A percentile compares a stretch with the other conserved stretches of the same genome.
These are phyloP conservation scores for Sorex maritimensis DNA, from an alignment of 2,797 vertebrate species.

Conservation along the genomic window DNA sequence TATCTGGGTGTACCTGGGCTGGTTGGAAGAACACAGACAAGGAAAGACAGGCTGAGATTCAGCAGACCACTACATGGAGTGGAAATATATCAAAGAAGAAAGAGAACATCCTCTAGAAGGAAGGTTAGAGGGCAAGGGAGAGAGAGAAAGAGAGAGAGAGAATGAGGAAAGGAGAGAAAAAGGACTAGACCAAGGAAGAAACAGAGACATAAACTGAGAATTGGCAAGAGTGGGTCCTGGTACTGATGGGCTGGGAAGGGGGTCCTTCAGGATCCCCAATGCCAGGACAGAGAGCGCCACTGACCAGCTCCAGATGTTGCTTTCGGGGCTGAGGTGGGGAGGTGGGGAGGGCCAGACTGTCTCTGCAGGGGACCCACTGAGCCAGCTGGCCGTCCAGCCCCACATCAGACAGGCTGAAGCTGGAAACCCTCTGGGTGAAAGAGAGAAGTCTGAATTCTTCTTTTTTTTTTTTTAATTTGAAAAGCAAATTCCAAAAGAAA, in stretches of 20 bases:
- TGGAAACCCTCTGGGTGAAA: not conserved
- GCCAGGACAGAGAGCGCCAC: slow-evolving; percentile 66
- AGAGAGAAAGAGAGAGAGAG: not conserved
- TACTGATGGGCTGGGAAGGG: slow-evolving; percentile 9
- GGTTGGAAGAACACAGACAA: not conserved
- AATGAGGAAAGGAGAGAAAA: not conserved
- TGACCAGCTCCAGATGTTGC: slow-evolving; percentile 62
- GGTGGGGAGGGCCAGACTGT: not conserved
- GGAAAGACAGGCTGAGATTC: not conserved
- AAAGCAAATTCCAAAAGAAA: not conserved
- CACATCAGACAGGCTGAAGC: slow-evolving; percentile 43
- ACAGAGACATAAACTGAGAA: slow-evolving; percentile 16
- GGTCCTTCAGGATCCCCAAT: slow-evolving; percentile 68
- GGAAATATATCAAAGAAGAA: not conserved
- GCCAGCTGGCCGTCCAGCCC: slow-evolving; percentile 30
- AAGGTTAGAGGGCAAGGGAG: not conserved
- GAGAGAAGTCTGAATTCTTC: not conserved
- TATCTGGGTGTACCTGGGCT: not conserved
- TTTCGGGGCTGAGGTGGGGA: not conserved
- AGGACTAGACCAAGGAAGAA: slow-evolving; percentile 3
- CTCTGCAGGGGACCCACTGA: not conserved
- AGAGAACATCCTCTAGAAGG: not conserved
- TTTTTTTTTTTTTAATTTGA: slow-evolving; percentile 7
- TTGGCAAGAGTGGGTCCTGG: slow-evolving; percentile 45
- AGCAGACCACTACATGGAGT: not conserved